Percentiles rank a stretch among this genome's conserved stretches.
phyloP scores from a whole-genome alignment of 2,888 invertebrate genomes.

The Venusia cambrica region DNA sequence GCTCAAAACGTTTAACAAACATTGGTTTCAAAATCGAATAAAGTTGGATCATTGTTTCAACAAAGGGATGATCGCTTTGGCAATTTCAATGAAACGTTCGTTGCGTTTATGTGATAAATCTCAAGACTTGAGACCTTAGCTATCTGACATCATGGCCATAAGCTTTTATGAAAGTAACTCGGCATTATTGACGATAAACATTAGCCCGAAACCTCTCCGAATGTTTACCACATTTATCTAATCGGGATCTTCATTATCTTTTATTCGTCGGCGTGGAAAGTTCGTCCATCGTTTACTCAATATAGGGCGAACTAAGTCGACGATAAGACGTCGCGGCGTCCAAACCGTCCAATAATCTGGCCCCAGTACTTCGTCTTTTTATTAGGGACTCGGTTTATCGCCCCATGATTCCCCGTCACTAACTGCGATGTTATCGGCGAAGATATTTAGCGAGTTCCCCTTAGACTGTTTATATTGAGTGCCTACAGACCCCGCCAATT shows the following conservation, averaged over 20 bases:
- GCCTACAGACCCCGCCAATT: constrained; percentile 44
- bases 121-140: constrained; percentile 23
- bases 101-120: constrained; percentile 18
- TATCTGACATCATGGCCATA: constrained; percentile 26
- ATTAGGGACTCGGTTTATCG: constrained; percentile 67
- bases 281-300: constrained; percentile 70
- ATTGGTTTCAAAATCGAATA: constrained; percentile 72
- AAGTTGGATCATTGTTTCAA: constrained; percentile 58
- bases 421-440: constrained; percentile 56
- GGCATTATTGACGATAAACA: constrained; percentile 29
- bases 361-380: constrained; percentile 61
- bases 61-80: constrained; percentile 41
- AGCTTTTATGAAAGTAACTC: constrained; percentile 31
- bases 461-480: constrained; percentile 45
- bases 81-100: constrained; percentile 18
- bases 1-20: constrained; percentile 77
- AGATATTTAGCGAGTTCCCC: constrained; percentile 53
- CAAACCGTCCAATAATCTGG: constrained; percentile 69
- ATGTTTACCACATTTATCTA: constrained; percentile 66
- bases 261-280: constrained; percentile 66
- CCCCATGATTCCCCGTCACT: constrained; percentile 58
- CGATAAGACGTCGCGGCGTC: constrained; percentile 71
- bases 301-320: constrained; percentile 65
- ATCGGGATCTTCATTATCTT: constrained; percentile 72
- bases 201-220: constrained; percentile 35